Percentiles rank a stretch among this genome's conserved stretches.
Evolutionary conservation across 2,888 invertebrate species (phyloP).

Genomic region (Papilio gigon): DNA sequence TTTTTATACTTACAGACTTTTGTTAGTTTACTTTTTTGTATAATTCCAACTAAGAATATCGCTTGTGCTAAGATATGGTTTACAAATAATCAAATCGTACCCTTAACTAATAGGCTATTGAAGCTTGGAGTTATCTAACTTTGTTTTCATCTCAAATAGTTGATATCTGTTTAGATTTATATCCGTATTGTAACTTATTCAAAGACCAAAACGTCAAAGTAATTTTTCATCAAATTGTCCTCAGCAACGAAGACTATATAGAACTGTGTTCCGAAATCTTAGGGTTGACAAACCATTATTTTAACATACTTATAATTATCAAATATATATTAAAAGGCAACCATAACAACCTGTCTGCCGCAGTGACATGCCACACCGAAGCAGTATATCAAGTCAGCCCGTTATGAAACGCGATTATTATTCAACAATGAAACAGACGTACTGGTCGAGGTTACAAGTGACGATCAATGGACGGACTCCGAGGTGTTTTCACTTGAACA

Average conservation of each 20-base stretch:
- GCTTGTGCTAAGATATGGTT: no score
- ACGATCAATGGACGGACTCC: conserved; percentile 52
- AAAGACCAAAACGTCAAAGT: no score
- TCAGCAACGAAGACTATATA: neutral
- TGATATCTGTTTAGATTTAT: no score
- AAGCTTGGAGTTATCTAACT: no score
- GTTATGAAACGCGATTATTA: conserved; percentile 62
- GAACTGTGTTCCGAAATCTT: neutral
- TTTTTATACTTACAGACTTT: no score
- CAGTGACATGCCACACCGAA: neutral
- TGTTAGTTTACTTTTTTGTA: no score
- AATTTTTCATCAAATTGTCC: no score
- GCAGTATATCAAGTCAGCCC: conserved; percentile 49
- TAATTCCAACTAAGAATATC: no score
- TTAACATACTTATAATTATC: neutral
- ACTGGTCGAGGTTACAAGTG: conserved; percentile 57
- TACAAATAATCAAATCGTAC: no score
- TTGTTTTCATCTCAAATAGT: no score
- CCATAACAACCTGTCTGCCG: neutral
- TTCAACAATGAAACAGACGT: conserved; percentile 67
- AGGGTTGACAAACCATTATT: neutral
- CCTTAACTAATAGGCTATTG: no score
- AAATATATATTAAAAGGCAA: neutral
- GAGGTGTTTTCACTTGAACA: conserved; percentile 52
- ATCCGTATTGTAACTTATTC: no score